phyloP scores from a whole-genome alignment of 2,888 invertebrate genomes.

The Melanostoma mellinum region DNA sequence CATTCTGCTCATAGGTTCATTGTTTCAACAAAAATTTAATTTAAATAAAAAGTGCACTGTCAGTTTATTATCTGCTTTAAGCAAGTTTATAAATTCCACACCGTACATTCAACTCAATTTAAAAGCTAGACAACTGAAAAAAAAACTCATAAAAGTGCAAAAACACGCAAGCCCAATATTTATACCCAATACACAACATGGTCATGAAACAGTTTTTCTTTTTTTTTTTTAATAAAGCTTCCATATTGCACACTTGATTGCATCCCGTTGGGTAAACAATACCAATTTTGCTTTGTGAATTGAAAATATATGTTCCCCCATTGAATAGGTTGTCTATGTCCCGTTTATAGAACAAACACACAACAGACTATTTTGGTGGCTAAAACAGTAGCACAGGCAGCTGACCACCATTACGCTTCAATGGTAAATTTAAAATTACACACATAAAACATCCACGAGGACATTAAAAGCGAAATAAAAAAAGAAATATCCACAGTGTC shows the following conservation, averaged over 20 bases:
- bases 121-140: not conserved
- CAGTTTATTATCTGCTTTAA: constrained; percentile 26
- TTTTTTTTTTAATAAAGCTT: constrained; percentile 1
- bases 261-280: constrained; percentile 26
- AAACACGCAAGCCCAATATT: not conserved
- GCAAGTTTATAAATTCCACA: constrained; percentile 27
- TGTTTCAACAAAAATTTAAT: constrained; percentile 36
- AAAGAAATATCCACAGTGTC: not conserved
- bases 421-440: constrained; percentile 32
- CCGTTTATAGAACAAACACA: not conserved
- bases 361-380: constrained; percentile 4
- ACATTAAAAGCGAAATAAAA: constrained; percentile 8
- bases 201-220: not conserved
- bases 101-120: constrained; percentile 52
- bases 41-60: constrained; percentile 21
- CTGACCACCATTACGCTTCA: constrained; percentile 16
- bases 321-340: not conserved
- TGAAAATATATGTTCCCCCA: constrained; percentile 1
- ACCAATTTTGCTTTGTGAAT: constrained; percentile 18
- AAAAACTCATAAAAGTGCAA: constrained; percentile 17
- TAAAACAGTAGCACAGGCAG: not conserved
- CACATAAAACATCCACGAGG: not conserved
- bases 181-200: constrained; percentile 16
- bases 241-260: constrained; percentile 55
- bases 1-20: constrained; percentile 21